These are phyloP conservation scores for Drosophila aff. DNA, from an alignment of 1,140 invertebrate genomes.

Conservation along the genomic window DNA sequence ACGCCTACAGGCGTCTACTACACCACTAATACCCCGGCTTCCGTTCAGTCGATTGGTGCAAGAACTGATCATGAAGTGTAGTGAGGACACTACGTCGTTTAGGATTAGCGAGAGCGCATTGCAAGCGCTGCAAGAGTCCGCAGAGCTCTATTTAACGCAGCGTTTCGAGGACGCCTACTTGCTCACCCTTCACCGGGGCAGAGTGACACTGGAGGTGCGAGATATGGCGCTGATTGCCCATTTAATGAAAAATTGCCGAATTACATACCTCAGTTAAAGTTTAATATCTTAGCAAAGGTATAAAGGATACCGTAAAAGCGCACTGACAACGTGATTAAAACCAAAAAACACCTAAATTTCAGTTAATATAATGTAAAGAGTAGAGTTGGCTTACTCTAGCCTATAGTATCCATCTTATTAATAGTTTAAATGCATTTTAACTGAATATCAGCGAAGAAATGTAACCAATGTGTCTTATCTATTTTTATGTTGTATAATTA, in stretches of 20 bases:
- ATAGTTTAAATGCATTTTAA: background rate
- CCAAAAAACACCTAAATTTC: background rate
- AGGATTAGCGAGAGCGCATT: constrained; percentile 87
- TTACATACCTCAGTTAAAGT: background rate
- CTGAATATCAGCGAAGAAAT: background rate
- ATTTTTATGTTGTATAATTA: background rate
- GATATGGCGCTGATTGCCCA: constrained; percentile 85
- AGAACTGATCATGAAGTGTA: constrained; percentile 54
- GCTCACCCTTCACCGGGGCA: constrained; percentile 89
- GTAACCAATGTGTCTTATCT: background rate
- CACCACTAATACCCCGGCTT: constrained; percentile 64
- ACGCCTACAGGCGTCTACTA: background rate
- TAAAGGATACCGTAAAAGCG: no score
- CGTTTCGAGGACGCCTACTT: constrained; percentile 91
- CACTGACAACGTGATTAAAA: background rate
- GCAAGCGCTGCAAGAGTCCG: constrained; percentile 88
- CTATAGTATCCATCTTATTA: background rate
- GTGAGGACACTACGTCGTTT: no score
- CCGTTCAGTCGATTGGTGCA: constrained; percentile 78
- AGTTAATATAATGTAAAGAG: no score
- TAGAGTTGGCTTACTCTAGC: background rate
- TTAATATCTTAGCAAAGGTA: background rate
- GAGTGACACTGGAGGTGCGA: constrained; percentile 91
- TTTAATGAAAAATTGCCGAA: constrained; percentile 5
- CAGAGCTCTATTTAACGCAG: constrained; percentile 91